These are phyloP conservation scores for Hydrozoanthus tunicans DNA, from an alignment of 64 coral and sea anemone species.

Conservation along the genomic window DNA sequence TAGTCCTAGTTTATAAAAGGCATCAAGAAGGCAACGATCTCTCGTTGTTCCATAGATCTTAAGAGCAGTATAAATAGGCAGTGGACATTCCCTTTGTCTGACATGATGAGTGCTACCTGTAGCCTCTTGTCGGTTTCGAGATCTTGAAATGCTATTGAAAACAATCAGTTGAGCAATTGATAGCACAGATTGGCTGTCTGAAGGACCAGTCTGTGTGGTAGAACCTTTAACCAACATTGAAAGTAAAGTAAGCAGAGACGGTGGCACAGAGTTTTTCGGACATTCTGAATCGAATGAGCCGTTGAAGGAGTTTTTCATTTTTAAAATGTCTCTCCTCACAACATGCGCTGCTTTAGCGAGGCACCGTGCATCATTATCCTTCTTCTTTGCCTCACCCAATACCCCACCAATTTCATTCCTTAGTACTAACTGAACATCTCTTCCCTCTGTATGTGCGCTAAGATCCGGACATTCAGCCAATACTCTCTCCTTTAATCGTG, in stretches of 20 bases:
- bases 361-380: slow-evolving; percentile 52
- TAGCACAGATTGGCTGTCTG: slow-evolving; percentile 55
- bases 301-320: slow-evolving; percentile 70
- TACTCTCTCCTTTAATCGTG: slow-evolving; percentile 64
- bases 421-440: slow-evolving; percentile 23
- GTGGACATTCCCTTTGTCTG: slow-evolving; percentile 58
- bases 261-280: slow-evolving; percentile 51
- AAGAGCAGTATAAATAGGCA: slow-evolving; percentile 57
- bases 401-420: slow-evolving; percentile 58
- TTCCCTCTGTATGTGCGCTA: slow-evolving; percentile 55
- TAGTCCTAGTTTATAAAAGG: slow-evolving; percentile 60
- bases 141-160: slow-evolving; percentile 57
- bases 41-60: slow-evolving; percentile 72
- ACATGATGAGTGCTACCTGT: slow-evolving; percentile 58
- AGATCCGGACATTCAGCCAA: slow-evolving; percentile 30
- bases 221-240: slow-evolving; percentile 64
- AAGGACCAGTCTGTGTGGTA: slow-evolving; percentile 54
- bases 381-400: slow-evolving; percentile 4
- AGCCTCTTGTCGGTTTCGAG: slow-evolving; percentile 42
- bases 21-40: slow-evolving; percentile 45
- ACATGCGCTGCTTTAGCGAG: slow-evolving; percentile 63
- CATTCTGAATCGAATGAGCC: slow-evolving; percentile 60
- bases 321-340: slow-evolving; percentile 61
- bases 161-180: slow-evolving; percentile 60
- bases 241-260: slow-evolving; percentile 53